Conservation (phyloP, 1,140 invertebrate species). For the Camponotus pennsylvanicus region DNA sequence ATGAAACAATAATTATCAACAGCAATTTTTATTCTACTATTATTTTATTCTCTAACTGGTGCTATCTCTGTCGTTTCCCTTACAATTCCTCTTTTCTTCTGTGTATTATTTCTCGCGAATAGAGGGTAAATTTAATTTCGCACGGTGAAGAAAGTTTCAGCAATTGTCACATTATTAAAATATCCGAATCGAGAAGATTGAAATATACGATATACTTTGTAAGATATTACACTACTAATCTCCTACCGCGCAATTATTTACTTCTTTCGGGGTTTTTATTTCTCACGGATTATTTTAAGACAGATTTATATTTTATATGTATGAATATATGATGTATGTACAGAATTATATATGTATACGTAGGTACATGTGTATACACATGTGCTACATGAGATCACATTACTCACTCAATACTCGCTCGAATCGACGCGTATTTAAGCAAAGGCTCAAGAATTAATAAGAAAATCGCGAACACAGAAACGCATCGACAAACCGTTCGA, state of each 20-base stretch:
- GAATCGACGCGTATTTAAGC: neutral
- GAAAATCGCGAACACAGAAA: neutral
- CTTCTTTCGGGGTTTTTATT: neutral
- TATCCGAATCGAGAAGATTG: neutral
- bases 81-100: constrained; percentile 26
- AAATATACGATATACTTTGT: constrained; percentile 18
- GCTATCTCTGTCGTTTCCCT: constrained; percentile 42
- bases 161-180: constrained; percentile 1
- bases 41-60: constrained; percentile 34
- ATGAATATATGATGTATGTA: neutral
- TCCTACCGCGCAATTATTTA: constrained; percentile 16
- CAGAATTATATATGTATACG: neutral
- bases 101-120: neutral
- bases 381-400: neutral
- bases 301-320: constrained; percentile 36
- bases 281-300: neutral
- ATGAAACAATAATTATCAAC: neutral
- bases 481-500: neutral
- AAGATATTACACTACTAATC: constrained; percentile 39
- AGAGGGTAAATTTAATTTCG: neutral
- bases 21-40: neutral
- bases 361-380: neutral
- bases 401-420: neutral
- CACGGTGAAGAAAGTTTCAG: neutral
- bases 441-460: neutral